Percentiles rank a stretch among this genome's conserved stretches.
phyloP scores from a whole-genome alignment of 2,888 invertebrate species.

The Lordiphosa andalusiaca region DNA sequence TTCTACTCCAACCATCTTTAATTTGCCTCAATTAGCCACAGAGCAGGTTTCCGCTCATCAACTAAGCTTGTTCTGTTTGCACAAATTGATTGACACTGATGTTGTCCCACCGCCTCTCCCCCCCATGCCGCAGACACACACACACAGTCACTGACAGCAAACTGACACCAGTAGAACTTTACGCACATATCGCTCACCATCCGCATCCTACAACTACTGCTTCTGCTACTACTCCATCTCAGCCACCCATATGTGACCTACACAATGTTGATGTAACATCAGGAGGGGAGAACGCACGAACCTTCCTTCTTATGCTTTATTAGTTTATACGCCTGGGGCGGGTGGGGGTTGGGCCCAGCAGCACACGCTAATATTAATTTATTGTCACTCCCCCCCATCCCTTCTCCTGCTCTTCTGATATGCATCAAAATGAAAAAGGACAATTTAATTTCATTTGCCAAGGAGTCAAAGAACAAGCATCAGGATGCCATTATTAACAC shows the following conservation, averaged over 20 bases:
- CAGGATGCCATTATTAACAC: constrained; percentile 67
- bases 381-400: constrained; percentile 45
- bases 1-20: constrained; percentile 18
- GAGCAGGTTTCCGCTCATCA: constrained; percentile 56
- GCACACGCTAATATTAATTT: constrained; percentile 65
- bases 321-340: constrained; percentile 48
- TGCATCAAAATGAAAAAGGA: constrained; percentile 72
- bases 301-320: constrained; percentile 61
- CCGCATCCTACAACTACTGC: constrained; percentile 9
- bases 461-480: constrained; percentile 29
- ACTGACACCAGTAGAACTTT: constrained; percentile 66
- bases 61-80: constrained; percentile 44
- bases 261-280: constrained; percentile 16
- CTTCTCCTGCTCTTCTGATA: constrained; percentile 32
- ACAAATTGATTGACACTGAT: constrained; percentile 65
- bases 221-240: constrained; percentile 5
- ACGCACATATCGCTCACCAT: constrained; percentile 14
- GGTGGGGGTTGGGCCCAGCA: constrained; percentile 36
- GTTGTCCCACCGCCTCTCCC: constrained; percentile 15
- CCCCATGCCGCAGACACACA: not conserved
- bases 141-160: constrained; percentile 48
- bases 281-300: constrained; percentile 11
- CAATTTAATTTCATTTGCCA: constrained; percentile 72
- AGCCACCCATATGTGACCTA: constrained; percentile 25
- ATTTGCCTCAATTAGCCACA: constrained; percentile 49